phyloP scores from a whole-genome alignment of 2,888 invertebrate species.

The Microplitis deprimator region DNA sequence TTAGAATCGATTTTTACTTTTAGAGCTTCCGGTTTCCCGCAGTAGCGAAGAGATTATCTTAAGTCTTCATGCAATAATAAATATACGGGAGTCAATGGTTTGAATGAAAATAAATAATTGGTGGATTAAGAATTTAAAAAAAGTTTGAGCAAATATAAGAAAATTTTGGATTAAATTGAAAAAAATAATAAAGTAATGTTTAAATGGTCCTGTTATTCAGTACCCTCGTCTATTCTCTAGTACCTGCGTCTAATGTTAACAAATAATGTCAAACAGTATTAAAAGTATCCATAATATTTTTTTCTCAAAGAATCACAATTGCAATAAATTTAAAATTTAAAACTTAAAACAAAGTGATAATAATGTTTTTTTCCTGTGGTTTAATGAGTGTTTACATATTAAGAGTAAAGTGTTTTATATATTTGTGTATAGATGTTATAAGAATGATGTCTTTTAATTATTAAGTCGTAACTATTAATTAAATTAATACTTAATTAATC shows the following conservation, averaged over 20 bases:
- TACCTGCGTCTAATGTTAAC: constrained; percentile 59
- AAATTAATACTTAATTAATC: neutral
- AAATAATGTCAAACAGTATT: constrained; percentile 19
- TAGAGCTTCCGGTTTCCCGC: too few relatives aligned
- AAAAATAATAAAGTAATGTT: neutral
- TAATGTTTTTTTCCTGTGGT: constrained; percentile 14
- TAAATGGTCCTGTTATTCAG: neutral
- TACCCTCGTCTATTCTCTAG: constrained; percentile 53
- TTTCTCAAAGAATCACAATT: neutral
- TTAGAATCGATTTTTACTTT: too few relatives aligned
- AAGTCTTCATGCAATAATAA: too few relatives aligned
- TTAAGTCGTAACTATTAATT: neutral
- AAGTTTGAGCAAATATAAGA: neutral
- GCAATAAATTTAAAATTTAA: constrained; percentile 27
- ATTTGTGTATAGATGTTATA: constrained; percentile 15
- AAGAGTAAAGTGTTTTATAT: neutral
- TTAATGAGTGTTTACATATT: neutral
- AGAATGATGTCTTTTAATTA: constrained; percentile 18
- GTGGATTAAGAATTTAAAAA: neutral
- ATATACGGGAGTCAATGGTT: too few relatives aligned
- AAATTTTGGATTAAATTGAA: neutral
- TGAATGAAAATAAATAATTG: too few relatives aligned
- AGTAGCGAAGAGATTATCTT: too few relatives aligned
- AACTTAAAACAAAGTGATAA: constrained; percentile 3
- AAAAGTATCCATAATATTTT: constrained; percentile 4